Base-by-base conservation (phyloP, 1,140 invertebrate species). In the Aphelenchoides fujianensis region DNA sequence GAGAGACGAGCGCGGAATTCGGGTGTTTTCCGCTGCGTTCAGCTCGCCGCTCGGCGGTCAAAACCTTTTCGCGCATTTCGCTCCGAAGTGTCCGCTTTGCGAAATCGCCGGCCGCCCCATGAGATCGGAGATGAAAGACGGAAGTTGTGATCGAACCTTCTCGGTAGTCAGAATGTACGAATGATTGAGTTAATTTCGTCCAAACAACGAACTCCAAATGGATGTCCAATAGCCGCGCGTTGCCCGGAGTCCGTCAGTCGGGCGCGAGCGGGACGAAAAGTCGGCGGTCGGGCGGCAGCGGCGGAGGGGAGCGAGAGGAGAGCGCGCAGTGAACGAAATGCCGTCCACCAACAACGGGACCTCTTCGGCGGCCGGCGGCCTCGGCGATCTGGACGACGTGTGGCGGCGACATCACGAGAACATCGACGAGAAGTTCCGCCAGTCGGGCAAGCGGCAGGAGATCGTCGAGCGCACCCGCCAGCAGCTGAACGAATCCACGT, bases 371-470 rank as follows among this genome's bases (percentile, higher is more conserved):
- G 1, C 52, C 2, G 36, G n/a, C 27, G 59, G 59, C 2, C n/a
- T 28, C 16, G 59, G 12, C 12, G 41, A 48, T 16, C 23, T 48
- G 41, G 41, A 48, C 41, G 41, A 48, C 12, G 41, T n/a, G 16
- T 66, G 63, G 63, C 32, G 36, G n/a, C 16, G 1, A 37, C 31
- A 66, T 35, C 63, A 66, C 31, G 32, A 66, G 16, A 30, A 35
- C 19, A 36, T 66, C 41, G 63, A 66, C 31, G 63, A 66, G 12
- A 37, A 66, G 12, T 66, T 66, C 53, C 19, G 12, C 0, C 28
- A 34, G 31, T 32, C 16, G 0, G 63, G 63, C 31, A 35, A 34
- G 16, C 16, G 36, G 32, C 2, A 31, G 23, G 36, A 66, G 7
- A 66, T 66, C 36, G 34, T 66, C 32, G 16, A 66, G 28, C 16